Percentiles rank a stretch among this genome's conserved stretches.
Evolutionary conservation across 2,797 vertebrate species (phyloP).

Genomic region (Geotrypetes seraphini): DNA sequence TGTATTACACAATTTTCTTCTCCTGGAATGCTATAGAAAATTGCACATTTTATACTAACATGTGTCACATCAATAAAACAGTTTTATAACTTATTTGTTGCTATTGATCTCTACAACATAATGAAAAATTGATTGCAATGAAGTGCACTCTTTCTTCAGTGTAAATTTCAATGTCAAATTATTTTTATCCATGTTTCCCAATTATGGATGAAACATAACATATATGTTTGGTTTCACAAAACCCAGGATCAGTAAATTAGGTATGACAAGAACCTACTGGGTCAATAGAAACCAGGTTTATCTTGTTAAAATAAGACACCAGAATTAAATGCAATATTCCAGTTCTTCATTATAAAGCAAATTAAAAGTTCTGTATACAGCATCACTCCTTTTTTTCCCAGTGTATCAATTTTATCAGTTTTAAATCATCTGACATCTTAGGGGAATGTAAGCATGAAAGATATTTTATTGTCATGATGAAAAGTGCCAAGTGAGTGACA

Average conservation of each 20-base stretch:
- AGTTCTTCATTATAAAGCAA: conserved; percentile 45
- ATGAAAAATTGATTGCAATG: conserved; percentile 65
- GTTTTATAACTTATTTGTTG: conserved; percentile 69
- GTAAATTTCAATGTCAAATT: conserved; percentile 68
- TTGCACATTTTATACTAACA: conserved; percentile 51
- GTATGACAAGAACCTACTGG: conserved; percentile 43
- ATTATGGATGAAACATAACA: conserved; percentile 53
- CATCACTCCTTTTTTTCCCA: conserved; percentile 34
- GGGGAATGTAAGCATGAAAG: conserved; percentile 11
- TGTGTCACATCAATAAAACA: conserved; percentile 59
- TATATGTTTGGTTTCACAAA: conserved; percentile 52
- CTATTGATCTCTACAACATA: conserved; percentile 60
- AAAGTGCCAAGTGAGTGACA: too few species aligned
- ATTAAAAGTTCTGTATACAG: conserved; percentile 34
- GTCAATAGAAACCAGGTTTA: conserved; percentile 52
- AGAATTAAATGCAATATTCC: conserved; percentile 52
- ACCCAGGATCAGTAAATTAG: conserved; percentile 45
- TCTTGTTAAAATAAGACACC: conserved; percentile 48
- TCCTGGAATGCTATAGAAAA: conserved; percentile 52
- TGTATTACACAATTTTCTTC: conserved; percentile 54
- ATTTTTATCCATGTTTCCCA: conserved; percentile 62
- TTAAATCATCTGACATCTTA: conserved; percentile 42
- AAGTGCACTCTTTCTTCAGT: conserved; percentile 55
- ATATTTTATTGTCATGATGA: conserved; percentile 10
- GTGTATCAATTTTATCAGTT: conserved; percentile 34